Percentiles rank a stretch among this genome's conserved stretches.
phyloP scores from a whole-genome alignment of 2,797 vertebrate genomes.

The Eulemur albifrons region DNA sequence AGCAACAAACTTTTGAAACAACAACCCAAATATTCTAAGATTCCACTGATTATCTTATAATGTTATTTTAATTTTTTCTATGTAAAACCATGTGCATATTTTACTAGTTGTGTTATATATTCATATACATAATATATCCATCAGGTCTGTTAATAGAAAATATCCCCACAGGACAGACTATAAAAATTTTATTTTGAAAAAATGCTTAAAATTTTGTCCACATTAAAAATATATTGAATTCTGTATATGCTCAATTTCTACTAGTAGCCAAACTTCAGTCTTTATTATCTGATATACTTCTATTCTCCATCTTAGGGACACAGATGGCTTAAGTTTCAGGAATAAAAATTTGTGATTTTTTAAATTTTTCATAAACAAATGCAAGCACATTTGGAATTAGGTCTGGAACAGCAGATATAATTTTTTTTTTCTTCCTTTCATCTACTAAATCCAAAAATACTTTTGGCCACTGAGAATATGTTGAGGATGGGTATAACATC shows the following conservation, averaged over 20 bases:
- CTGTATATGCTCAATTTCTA: constrained; percentile 87
- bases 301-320: constrained; percentile 95
- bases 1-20: constrained; percentile 84
- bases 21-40: constrained; percentile 83
- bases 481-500: neutral
- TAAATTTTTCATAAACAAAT: constrained; percentile 89
- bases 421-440: constrained; percentile 84
- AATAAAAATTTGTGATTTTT: constrained; percentile 86
- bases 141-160: constrained; percentile 90
- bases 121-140: constrained; percentile 82
- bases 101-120: constrained; percentile 84
- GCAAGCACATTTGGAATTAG: constrained; percentile 95
- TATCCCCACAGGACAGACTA: constrained; percentile 91
- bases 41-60: constrained; percentile 85
- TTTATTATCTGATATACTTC: constrained; percentile 88
- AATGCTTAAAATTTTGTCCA: constrained; percentile 93
- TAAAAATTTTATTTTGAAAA: constrained; percentile 92
- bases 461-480: constrained; percentile 95
- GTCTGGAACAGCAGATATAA: constrained; percentile 94
- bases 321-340: constrained; percentile 98
- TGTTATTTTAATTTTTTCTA: constrained; percentile 82
- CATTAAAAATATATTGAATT: constrained; percentile 86
- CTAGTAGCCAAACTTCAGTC: constrained; percentile 90
- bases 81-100: constrained; percentile 72
- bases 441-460: constrained; percentile 95